These are phyloP conservation scores for Galeopsomyia nigrocyanea DNA, from an alignment of 2,888 invertebrate species.

Conservation along the genomic window DNA sequence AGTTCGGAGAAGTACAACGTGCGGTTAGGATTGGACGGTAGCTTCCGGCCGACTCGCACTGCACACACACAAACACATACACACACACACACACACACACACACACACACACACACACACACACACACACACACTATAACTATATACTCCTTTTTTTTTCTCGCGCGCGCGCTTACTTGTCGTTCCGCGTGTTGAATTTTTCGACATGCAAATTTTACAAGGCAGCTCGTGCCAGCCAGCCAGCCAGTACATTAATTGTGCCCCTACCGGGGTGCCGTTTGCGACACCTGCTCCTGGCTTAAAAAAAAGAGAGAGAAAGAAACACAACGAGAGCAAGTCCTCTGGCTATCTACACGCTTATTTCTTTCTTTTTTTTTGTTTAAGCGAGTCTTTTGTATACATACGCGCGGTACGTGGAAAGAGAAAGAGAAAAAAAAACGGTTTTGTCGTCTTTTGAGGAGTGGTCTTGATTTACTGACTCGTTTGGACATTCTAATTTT, in stretches of 20 bases:
- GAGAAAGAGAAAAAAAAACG: slow-evolving; percentile 7
- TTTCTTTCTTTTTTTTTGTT: neutral
- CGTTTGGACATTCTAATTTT: too few relatives aligned
- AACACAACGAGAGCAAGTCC: neutral
- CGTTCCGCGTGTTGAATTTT: slow-evolving; percentile 45
- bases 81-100: neutral
- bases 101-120: neutral
- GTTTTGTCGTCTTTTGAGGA: neutral
- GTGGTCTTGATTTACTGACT: too few relatives aligned
- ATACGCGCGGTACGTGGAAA: neutral
- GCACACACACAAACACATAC: neutral
- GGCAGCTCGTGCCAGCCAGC: slow-evolving; percentile 36
- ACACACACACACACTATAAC: neutral
- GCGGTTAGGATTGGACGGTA: slow-evolving; percentile 33
- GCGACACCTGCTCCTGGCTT: slow-evolving; percentile 44
- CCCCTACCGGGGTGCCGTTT: slow-evolving; percentile 31
- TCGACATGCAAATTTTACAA: slow-evolving; percentile 49
- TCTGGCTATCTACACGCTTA: too few relatives aligned
- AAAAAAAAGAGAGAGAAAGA: neutral
- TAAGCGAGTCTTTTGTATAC: too few relatives aligned
- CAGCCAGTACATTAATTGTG: slow-evolving; percentile 46
- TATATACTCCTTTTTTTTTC: too few relatives aligned
- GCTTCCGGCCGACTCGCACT: slow-evolving; percentile 26
- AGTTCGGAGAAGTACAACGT: neutral
- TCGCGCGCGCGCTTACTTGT: slow-evolving; percentile 21